Base-by-base conservation (phyloP, 2,113 vertebrate species). In the Oreochromis tanganicae region DNA sequence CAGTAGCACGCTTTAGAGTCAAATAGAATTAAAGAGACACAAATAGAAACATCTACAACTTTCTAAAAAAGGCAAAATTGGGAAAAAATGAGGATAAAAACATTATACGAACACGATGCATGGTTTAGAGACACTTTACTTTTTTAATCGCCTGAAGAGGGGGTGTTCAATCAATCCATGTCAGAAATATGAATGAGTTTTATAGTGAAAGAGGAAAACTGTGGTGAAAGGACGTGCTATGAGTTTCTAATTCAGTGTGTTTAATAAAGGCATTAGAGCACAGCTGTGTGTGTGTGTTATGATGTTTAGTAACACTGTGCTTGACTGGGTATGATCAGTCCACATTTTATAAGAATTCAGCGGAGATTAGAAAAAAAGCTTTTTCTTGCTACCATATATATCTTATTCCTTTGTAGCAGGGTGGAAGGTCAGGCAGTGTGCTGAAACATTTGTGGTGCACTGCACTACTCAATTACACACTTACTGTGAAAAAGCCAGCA, bases 401-500 rank as follows among this genome's bases (percentile, higher is more conserved):
- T 87, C 82, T 81, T 80, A 68, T 55, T 55, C 24, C 59, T 46
- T 79, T 27, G 68, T 82, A 82, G 84, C 34, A 71, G 48, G 14
- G 14, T 88, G 83, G 68, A 68, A 78, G 88, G 83, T 90, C 29
- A 83, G 78, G 81, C 27, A 82, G 79, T 87, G 71, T 61, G 68
- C 29, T 79, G 32, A 85, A 82, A 86, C 78, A 63, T 91, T 86
- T 90, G 85, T 34, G 7, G 80, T 92, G 88, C 43, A 86, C 19
- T 84, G 48, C 85, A 85, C 73, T 86, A 80, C 57, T 83, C 48
- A 88, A 88, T 91, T 89, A 61, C 87, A 88, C 48, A 59, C 82
- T 85, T 86, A 54, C 66, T 89, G 66, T 21, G 21, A 61, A 54
- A 78, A 54, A 79, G 82, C 50, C 57, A 66, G 61, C 84, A 68